Percentiles rank a stretch among this genome's conserved stretches.
These are phyloP conservation scores for Paracyclopina nana DNA, from an alignment of 1,140 invertebrate species.

Conservation along the genomic window DNA sequence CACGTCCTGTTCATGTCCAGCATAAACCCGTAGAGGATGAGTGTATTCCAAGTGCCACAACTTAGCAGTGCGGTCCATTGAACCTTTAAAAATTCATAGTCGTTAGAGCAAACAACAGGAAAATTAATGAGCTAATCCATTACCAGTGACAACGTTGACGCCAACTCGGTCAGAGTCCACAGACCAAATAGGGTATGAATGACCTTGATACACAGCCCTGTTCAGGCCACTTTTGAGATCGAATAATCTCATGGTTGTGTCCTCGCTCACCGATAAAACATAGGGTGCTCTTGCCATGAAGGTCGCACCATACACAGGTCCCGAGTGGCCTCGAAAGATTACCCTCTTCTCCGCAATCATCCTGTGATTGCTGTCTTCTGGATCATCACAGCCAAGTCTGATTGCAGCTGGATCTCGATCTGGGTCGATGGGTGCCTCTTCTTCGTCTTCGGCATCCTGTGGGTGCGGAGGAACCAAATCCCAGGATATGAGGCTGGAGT, in stretches of 20 bases:
- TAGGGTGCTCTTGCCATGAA: conserved; percentile 11
- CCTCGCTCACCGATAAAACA: conserved; percentile 20
- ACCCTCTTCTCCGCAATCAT: no score
- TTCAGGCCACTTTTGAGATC: conserved; percentile 16
- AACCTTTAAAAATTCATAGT: conserved; percentile 40
- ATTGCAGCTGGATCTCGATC: no score
- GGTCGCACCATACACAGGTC: background rate
- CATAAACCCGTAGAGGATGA: conserved; percentile 53
- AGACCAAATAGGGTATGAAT: conserved; percentile 29
- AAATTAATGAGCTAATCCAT: background rate
- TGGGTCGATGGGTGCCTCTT: no score
- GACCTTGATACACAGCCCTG: conserved; percentile 27
- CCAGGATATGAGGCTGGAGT: background rate
- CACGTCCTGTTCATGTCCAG: conserved; percentile 59
- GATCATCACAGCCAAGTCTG: no score
- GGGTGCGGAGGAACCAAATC: no score
- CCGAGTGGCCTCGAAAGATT: background rate
- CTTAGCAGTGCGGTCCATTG: conserved; percentile 58
- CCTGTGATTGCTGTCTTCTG: no score
- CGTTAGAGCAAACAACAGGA: background rate
- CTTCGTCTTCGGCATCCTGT: no score
- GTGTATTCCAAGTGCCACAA: conserved; percentile 62
- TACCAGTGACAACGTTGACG: conserved; percentile 9
- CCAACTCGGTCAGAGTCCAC: conserved; percentile 14
- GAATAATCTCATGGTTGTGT: conserved; percentile 21